A percentile compares a stretch with the other conserved stretches of the same genome.
Evolutionary conservation across 2,797 vertebrate species (phyloP).

Genomic region (Darevskia nairensis): DNA sequence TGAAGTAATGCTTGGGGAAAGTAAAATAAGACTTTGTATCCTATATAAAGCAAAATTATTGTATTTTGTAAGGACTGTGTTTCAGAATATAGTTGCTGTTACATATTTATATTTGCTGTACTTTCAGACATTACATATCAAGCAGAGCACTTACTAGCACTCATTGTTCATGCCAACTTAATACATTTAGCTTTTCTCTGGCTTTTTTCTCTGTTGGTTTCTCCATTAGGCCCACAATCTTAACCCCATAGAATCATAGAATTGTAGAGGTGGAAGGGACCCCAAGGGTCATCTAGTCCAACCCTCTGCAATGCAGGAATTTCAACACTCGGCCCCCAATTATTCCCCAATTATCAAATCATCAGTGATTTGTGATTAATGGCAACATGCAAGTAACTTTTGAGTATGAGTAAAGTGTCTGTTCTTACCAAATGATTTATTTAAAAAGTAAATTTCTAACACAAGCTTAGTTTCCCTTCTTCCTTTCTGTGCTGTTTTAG

Average conservation of each 20-base stretch:
- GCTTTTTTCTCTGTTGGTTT: neutral
- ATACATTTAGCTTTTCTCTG: neutral
- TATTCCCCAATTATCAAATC: neutral
- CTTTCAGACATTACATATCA: slow-evolving; percentile 7
- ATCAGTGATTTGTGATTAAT: too few species aligned
- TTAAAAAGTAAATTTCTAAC: neutral
- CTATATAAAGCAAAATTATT: neutral
- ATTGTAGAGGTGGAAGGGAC: too few species aligned
- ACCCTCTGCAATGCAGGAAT: too few species aligned
- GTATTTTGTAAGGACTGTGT: neutral
- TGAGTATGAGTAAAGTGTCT: neutral
- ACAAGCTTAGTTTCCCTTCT: neutral
- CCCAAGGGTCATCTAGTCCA: too few species aligned
- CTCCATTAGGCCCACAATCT: neutral
- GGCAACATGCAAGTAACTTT: neutral
- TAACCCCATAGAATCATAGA: too few species aligned
- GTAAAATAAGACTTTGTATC: neutral
- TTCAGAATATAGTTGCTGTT: neutral
- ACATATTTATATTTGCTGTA: neutral
- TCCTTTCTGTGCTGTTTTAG: neutral
- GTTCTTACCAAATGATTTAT: neutral
- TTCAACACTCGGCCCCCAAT: neutral
- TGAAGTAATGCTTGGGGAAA: neutral
- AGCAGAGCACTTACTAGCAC: neutral
- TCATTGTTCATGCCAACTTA: neutral